Conservation (phyloP, 2,797 vertebrate species). For the Acrocephalus scirpaceus region DNA sequence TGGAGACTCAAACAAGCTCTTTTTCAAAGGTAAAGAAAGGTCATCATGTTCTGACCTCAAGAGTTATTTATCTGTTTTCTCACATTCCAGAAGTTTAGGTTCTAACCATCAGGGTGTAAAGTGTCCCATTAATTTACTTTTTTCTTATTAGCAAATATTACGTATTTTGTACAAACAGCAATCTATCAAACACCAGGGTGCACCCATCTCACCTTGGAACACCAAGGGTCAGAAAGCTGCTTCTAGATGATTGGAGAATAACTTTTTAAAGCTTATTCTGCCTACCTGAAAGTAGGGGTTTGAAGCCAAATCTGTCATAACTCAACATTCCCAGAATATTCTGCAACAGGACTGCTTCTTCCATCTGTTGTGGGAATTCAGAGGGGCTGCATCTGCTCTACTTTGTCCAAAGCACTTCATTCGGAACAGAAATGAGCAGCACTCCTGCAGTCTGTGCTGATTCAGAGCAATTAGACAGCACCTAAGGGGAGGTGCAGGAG, state of each 20-base stretch:
- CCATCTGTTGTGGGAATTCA: slow-evolving; percentile 19
- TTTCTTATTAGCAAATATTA: neutral
- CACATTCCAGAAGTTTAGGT: neutral
- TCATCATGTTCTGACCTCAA: neutral
- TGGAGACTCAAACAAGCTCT: neutral
- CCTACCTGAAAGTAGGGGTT: neutral
- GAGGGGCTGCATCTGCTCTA: neutral
- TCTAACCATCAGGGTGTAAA: neutral
- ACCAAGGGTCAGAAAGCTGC: neutral
- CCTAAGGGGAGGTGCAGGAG: neutral
- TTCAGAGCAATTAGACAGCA: neutral
- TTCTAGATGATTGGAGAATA: neutral
- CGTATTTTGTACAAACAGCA: neutral
- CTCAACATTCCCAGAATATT: neutral
- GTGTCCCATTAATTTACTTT: neutral
- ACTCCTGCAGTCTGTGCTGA: neutral
- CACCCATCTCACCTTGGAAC: neutral
- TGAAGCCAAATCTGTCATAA: neutral
- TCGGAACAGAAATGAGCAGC: neutral
- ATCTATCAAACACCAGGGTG: neutral
- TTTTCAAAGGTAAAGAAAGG: neutral
- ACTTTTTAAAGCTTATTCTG: neutral
- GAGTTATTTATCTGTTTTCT: neutral
- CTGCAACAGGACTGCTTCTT: neutral
- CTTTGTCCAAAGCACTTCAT: neutral